A percentile compares a stretch with the other conserved stretches of the same genome.
Conservation (phyloP, 1,140 invertebrate genomes). For the Heliothis virescens region DNA sequence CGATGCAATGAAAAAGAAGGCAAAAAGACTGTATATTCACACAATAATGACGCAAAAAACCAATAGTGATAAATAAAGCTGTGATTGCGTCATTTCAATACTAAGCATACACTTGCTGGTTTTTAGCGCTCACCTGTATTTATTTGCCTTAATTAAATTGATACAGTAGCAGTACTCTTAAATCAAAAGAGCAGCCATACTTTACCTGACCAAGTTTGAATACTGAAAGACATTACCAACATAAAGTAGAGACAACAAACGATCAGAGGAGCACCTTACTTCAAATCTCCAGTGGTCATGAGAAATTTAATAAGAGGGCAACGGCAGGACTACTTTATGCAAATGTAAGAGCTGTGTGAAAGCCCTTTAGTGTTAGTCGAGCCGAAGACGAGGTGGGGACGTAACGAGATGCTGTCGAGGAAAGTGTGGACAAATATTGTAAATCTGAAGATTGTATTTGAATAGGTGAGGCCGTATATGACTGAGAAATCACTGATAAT, state of each 20-base stretch:
- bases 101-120: no score
- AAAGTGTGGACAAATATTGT: neutral
- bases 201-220: neutral
- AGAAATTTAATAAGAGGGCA: slow-evolving; percentile 42
- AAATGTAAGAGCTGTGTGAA: slow-evolving; percentile 32
- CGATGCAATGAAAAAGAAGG: neutral
- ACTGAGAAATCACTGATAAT: neutral
- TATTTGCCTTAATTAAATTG: no score
- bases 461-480: no score
- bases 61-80: no score
- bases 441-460: no score
- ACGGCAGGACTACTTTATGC: slow-evolving; percentile 34
- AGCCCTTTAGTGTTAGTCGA: neutral
- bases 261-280: neutral
- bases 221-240: slow-evolving; percentile 17
- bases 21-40: no score
- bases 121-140: no score
- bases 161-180: no score
- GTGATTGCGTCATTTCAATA: no score
- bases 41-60: no score
- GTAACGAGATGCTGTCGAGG: neutral
- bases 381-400: neutral
- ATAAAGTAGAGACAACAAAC: slow-evolving; percentile 18
- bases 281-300: slow-evolving; percentile 37
- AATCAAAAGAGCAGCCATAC: neutral